Conservation (phyloP, 1,140 invertebrate genomes). For the Cydia splendana region DNA sequence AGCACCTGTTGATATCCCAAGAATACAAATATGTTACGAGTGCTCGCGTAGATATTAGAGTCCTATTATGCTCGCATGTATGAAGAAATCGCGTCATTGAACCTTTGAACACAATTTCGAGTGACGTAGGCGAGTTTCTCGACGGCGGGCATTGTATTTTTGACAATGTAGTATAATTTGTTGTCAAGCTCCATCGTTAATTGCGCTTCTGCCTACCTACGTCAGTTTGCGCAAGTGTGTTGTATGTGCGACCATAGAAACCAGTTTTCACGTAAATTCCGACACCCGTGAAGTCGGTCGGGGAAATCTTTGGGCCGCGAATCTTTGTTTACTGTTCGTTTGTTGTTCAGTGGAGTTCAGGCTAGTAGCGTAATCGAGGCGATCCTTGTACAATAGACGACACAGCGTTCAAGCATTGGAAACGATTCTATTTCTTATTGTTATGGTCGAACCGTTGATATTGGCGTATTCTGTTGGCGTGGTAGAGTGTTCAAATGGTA, state of each 20-base stretch:
- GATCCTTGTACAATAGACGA: slow-evolving; percentile 56
- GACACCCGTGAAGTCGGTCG: slow-evolving; percentile 41
- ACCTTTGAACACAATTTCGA: slow-evolving; percentile 24
- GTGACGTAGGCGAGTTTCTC: slow-evolving; percentile 15
- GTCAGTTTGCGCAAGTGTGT: slow-evolving; percentile 55
- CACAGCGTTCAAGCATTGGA: background rate
- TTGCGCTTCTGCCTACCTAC: slow-evolving; percentile 37
- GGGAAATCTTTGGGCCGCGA: slow-evolving; percentile 46
- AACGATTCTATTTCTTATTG: background rate
- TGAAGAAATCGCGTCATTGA: slow-evolving; percentile 36
- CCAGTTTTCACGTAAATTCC: slow-evolving; percentile 16
- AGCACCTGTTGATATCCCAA: slow-evolving; percentile 33
- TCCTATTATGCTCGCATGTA: background rate
- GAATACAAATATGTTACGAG: slow-evolving; percentile 48
- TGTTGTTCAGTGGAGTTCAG: slow-evolving; percentile 61
- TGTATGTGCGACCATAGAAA: slow-evolving; percentile 17
- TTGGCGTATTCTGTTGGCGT: background rate
- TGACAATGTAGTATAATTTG: slow-evolving; percentile 22
- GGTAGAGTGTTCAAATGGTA: slow-evolving; percentile 59
- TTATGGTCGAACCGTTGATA: background rate
- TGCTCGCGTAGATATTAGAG: slow-evolving; percentile 32
- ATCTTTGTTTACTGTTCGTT: slow-evolving; percentile 61
- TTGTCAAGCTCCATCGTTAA: slow-evolving; percentile 13
- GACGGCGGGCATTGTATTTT: background rate
- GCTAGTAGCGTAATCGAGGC: slow-evolving; percentile 64